These are phyloP conservation scores for Bombus balteatus DNA, from an alignment of 1,140 invertebrate species.

Conservation along the genomic window DNA sequence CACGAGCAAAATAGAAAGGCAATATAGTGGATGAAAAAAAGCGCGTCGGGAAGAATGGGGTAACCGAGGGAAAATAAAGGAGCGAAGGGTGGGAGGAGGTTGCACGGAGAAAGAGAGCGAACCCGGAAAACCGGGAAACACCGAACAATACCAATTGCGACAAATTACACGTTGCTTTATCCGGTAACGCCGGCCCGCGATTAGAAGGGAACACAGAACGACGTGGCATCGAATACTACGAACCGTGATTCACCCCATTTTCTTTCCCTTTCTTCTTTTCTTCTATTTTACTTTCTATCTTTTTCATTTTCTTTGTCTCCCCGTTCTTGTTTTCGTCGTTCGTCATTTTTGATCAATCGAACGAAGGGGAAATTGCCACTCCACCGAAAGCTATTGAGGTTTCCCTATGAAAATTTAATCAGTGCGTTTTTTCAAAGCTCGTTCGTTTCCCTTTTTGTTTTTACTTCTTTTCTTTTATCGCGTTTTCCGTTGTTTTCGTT, in stretches of 20 bases:
- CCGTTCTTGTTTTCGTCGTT: not conserved
- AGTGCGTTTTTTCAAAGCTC: not conserved
- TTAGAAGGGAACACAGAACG: conserved; percentile 35
- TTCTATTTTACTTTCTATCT: too few relatives aligned
- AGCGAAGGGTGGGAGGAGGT: not conserved
- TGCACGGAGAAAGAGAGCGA: not conserved
- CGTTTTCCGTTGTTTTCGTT: not conserved
- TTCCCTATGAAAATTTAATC: conserved; percentile 6
- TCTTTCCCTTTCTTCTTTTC: not conserved
- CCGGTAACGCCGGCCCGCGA: conserved; percentile 21
- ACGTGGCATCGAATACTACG: not conserved
- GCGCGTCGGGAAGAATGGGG: conserved; percentile 9
- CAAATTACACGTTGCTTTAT: conserved; percentile 51
- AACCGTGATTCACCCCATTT: conserved; percentile 16
- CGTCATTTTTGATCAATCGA: not conserved
- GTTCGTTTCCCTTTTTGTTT: too few relatives aligned
- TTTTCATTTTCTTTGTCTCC: not conserved
- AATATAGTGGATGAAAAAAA: conserved; percentile 14
- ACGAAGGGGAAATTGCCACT: not conserved
- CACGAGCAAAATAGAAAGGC: conserved; percentile 24
- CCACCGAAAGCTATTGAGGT: not conserved
- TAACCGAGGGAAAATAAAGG: conserved; percentile 10
- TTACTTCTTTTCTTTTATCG: not conserved
- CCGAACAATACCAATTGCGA: conserved; percentile 43
- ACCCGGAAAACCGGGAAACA: conserved; percentile 29